Evolutionary conservation across 2,113 vertebrate genomes (phyloP).

Genomic region (Rattus norvegicus): DNA sequence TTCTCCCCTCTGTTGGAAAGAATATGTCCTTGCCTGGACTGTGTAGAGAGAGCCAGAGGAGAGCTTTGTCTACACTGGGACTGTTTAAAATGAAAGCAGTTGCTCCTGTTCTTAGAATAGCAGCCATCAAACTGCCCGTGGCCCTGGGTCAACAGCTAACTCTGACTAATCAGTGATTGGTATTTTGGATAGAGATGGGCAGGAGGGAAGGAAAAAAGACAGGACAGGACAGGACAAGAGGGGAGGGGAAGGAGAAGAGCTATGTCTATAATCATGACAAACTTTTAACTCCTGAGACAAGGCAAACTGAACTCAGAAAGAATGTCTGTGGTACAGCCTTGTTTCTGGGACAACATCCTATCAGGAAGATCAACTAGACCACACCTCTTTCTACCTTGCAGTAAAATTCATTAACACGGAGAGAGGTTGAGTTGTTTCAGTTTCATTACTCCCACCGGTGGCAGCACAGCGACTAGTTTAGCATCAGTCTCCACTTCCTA

Average conservation of each 20-base stretch:
- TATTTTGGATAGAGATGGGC: neutral
- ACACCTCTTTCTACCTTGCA: neutral
- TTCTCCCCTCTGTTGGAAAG: neutral
- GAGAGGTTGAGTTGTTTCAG: neutral
- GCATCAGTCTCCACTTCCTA: neutral
- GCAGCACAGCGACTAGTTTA: rapidly evolving
- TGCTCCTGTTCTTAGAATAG: no score
- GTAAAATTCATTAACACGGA: neutral
- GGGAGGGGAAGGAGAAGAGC: neutral
- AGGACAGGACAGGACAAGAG: neutral
- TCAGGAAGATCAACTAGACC: neutral
- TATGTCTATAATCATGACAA: neutral
- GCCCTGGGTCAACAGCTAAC: neutral
- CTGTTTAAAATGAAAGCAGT: neutral
- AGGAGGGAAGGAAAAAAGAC: neutral
- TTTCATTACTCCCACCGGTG: neutral
- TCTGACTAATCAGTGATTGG: neutral
- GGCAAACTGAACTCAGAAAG: neutral
- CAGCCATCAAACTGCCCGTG: rapidly evolving
- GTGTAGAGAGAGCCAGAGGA: neutral
- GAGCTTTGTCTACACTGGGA: neutral
- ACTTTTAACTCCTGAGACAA: neutral
- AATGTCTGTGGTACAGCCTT: rapidly evolving
- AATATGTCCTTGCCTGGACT: neutral
- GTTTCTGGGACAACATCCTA: neutral